A percentile compares a stretch with the other conserved stretches of the same genome.
These are phyloP conservation scores for Andrena minutula DNA, from an alignment of 2,888 invertebrate genomes.

Conservation along the genomic window DNA sequence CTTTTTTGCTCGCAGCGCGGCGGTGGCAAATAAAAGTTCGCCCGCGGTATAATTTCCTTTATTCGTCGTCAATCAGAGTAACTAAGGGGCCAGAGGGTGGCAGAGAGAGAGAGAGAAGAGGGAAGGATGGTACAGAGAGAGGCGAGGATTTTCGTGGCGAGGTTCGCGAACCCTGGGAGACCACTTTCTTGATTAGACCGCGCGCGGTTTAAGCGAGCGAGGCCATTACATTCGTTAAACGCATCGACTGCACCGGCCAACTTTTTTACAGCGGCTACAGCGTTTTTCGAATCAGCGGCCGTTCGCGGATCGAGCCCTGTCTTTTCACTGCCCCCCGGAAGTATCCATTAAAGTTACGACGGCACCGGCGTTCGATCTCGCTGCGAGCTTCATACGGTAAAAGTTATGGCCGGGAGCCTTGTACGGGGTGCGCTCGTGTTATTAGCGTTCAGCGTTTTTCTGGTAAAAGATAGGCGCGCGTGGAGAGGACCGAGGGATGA, in stretches of 20 bases:
- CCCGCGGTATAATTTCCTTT: constrained; percentile 68
- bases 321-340: neutral
- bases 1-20: constrained; percentile 42
- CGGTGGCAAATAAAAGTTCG: constrained; percentile 55
- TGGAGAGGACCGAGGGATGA: neutral
- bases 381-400: constrained; percentile 7
- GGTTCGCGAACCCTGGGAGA: constrained; percentile 51
- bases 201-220: constrained; percentile 62
- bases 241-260: constrained; percentile 48
- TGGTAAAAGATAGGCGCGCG: neutral
- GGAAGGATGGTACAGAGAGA: neutral
- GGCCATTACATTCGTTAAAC: constrained; percentile 72
- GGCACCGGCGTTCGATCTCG: constrained; percentile 34
- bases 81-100: constrained; percentile 16
- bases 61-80: constrained; percentile 67
- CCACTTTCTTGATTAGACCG: constrained; percentile 74
- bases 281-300: constrained; percentile 35
- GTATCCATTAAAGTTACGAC: constrained; percentile 43
- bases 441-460: no score
- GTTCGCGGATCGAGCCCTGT: constrained; percentile 30
- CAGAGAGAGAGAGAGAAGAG: neutral
- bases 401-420: neutral
- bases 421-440: no score
- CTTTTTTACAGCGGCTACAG: constrained; percentile 53
- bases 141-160: constrained; percentile 54